A percentile compares a stretch with the other conserved stretches of the same genome.
These are phyloP conservation scores for Hemitrygon akajei DNA, from an alignment of 2,797 vertebrate species.

Conservation along the genomic window DNA sequence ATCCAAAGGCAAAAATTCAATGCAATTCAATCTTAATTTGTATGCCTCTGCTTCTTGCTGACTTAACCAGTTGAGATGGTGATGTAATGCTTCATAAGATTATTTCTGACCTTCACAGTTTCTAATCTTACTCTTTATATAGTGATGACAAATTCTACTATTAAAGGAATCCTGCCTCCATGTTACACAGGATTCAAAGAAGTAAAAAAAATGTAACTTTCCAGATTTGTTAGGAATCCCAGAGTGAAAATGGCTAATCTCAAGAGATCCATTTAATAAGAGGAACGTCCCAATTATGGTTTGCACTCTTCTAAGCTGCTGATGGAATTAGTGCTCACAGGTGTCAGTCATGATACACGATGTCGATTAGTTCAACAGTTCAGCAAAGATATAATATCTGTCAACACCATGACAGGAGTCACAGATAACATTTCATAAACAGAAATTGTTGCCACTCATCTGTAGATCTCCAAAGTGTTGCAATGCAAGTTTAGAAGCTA, in stretches of 20 bases:
- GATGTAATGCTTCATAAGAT: slow-evolving; percentile 2
- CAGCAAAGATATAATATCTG: slow-evolving; percentile 47
- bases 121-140: neutral
- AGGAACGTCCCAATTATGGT: slow-evolving; percentile 44
- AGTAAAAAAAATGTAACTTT: neutral
- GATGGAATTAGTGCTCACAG: slow-evolving; percentile 47
- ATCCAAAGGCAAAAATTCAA: neutral
- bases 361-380: slow-evolving; percentile 50
- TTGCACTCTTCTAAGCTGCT: slow-evolving; percentile 45
- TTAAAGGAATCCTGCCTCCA: neutral
- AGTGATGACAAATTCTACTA: neutral
- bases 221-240: slow-evolving; percentile 10
- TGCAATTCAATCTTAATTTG: neutral
- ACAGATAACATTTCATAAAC: slow-evolving; percentile 48
- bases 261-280: slow-evolving; percentile 43
- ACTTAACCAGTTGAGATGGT: slow-evolving; percentile 14
- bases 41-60: neutral
- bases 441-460: slow-evolving; percentile 39
- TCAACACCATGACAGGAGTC: slow-evolving; percentile 47
- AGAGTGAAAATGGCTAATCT: slow-evolving; percentile 47
- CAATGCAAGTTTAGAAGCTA: neutral
- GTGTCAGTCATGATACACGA: slow-evolving; percentile 43
- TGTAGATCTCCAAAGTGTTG: slow-evolving; percentile 5
- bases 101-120: slow-evolving; percentile 25
- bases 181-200: neutral